These are phyloP conservation scores for Crossaster papposus DNA, from an alignment of 53 echinoderm and acorn worm species.

Conservation along the genomic window DNA sequence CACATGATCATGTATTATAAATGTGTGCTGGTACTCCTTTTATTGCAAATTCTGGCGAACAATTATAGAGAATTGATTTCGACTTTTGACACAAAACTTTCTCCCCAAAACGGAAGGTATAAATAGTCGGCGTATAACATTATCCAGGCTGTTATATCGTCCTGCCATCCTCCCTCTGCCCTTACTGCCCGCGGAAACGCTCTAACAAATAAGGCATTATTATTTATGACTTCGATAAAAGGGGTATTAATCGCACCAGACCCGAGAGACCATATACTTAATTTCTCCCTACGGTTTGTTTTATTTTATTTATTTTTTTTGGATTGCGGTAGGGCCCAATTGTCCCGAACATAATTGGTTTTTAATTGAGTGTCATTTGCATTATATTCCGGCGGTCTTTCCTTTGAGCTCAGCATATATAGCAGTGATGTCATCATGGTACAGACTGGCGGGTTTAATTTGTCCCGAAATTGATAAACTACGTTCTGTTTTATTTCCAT, in stretches of 20 bases:
- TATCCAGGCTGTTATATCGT: constrained; percentile 24
- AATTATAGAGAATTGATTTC: background rate
- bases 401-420: background rate
- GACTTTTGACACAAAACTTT: background rate
- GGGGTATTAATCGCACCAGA: constrained; percentile 17
- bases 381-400: constrained; percentile 10
- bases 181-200: constrained; percentile 16
- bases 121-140: background rate
- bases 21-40: background rate
- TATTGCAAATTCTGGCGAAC: background rate
- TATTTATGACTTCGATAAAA: constrained; percentile 62
- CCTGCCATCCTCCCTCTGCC: background rate
- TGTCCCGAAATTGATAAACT: background rate
- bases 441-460: background rate
- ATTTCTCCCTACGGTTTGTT: constrained; percentile 46
- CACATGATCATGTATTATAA: background rate
- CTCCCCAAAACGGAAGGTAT: background rate
- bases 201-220: constrained; percentile 55
- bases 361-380: constrained; percentile 58
- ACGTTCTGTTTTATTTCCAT: constrained; percentile 6
- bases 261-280: constrained; percentile 25
- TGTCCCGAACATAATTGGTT: constrained; percentile 55
- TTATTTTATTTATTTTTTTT: too few species aligned
- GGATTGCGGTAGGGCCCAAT: constrained; percentile 57
- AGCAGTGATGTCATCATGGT: background rate